phyloP scores from a whole-genome alignment of 1,140 invertebrate genomes.

The Eubasilissa regina region DNA sequence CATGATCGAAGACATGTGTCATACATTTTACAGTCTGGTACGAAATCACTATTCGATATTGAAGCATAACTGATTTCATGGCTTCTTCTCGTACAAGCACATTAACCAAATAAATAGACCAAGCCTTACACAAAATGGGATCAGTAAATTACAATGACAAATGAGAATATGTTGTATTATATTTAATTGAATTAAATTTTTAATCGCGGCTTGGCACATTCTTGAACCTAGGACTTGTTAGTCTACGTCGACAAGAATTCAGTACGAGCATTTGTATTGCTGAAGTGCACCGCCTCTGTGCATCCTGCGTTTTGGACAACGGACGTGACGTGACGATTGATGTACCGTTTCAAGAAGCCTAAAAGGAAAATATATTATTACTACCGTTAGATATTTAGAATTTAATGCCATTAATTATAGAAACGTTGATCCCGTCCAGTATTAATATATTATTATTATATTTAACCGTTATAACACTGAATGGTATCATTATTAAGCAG shows the following conservation, averaged over 20 bases:
- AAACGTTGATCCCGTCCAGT: background rate
- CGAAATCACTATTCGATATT: no score
- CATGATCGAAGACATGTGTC: no score
- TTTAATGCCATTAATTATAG: conserved; percentile 2
- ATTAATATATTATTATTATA: no score
- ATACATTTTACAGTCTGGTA: no score
- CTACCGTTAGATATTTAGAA: conserved; percentile 17
- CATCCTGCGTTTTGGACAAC: conserved; percentile 8
- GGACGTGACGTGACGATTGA: background rate
- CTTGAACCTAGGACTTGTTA: background rate
- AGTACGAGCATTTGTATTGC: background rate
- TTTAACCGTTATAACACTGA: background rate
- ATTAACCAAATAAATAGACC: no score
- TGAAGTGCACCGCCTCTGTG: conserved; percentile 1
- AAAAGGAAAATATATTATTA: conserved; percentile 3
- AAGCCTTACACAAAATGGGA: no score
- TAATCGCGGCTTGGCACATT: no score
- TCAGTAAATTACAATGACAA: no score
- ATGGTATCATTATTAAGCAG: background rate
- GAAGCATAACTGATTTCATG: no score
- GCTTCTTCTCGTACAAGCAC: no score
- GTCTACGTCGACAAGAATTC: background rate
- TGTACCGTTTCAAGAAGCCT: background rate
- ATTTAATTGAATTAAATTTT: no score
- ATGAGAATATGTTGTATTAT: no score